Conservation (phyloP, 2,888 invertebrate species). For the Cantharis flavilabris region DNA sequence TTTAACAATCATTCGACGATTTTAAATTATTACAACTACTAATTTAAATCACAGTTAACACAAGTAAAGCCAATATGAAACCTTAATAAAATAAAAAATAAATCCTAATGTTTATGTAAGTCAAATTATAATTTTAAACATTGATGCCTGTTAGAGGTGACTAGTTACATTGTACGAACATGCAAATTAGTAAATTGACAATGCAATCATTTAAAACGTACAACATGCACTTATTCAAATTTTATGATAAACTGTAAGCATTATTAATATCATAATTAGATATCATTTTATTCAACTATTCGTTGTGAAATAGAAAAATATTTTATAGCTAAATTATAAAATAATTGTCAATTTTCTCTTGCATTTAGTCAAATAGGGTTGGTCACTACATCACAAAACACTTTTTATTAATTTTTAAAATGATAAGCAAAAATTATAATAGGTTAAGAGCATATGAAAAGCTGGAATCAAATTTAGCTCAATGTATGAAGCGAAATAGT, state of each 20-base stretch:
- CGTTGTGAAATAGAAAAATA: background rate
- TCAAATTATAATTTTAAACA: background rate
- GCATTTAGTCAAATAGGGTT: background rate
- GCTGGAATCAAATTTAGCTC: background rate
- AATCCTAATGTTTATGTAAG: background rate
- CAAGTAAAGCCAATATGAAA: background rate
- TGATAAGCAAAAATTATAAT: background rate
- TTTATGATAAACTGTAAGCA: background rate
- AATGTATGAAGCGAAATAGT: background rate
- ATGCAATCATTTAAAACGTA: background rate
- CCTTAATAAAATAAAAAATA: background rate
- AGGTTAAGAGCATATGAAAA: background rate
- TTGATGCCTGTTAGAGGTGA: background rate
- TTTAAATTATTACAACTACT: background rate
- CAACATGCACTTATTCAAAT: background rate
- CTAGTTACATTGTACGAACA: background rate
- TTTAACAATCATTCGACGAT: constrained; percentile 15
- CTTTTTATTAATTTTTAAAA: background rate
- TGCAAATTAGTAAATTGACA: background rate
- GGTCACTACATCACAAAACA: background rate
- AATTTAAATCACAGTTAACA: background rate
- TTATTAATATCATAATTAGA: background rate
- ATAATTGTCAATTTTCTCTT: background rate
- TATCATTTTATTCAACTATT: background rate
- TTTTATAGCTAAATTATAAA: background rate